Evolutionary conservation across 2,888 invertebrate genomes (phyloP).

Genomic region (Cryptus armator): DNA sequence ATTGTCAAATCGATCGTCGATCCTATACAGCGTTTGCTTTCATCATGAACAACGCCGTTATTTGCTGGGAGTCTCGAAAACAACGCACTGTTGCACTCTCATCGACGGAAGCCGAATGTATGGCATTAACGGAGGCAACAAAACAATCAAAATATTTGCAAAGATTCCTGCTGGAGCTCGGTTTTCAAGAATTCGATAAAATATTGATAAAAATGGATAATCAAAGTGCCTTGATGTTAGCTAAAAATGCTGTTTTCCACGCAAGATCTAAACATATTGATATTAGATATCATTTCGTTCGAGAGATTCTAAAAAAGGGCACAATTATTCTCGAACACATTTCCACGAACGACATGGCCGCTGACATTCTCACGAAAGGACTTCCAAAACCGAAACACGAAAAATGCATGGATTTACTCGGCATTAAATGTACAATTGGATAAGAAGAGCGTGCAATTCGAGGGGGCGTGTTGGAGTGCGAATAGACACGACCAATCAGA

Average conservation of each 20-base stretch:
- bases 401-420: constrained; percentile 11
- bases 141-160: constrained; percentile 25
- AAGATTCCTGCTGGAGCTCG: constrained; percentile 24
- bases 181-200: too few relatives aligned
- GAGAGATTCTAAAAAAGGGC: constrained; percentile 24
- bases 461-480: constrained; percentile 5
- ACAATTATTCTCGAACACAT: constrained; percentile 31
- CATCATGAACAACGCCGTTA: background rate
- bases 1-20: background rate
- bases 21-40: constrained; percentile 42
- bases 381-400: constrained; percentile 11
- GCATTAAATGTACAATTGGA: background rate
- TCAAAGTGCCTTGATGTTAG: constrained; percentile 40
- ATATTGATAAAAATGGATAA: constrained; percentile 21
- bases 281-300: constrained; percentile 35
- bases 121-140: constrained; percentile 4
- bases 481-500: too few relatives aligned
- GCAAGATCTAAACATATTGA: constrained; percentile 39
- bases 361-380: constrained; percentile 44
- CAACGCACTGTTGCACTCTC: constrained; percentile 40
- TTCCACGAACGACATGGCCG: constrained; percentile 31
- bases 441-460: background rate
- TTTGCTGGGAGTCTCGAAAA: constrained; percentile 33
- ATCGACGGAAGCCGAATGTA: constrained; percentile 32
- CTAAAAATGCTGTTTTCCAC: constrained; percentile 20